Evolutionary conservation across 2,113 vertebrate species (phyloP).

Genomic region (Centropus bengalensis): DNA sequence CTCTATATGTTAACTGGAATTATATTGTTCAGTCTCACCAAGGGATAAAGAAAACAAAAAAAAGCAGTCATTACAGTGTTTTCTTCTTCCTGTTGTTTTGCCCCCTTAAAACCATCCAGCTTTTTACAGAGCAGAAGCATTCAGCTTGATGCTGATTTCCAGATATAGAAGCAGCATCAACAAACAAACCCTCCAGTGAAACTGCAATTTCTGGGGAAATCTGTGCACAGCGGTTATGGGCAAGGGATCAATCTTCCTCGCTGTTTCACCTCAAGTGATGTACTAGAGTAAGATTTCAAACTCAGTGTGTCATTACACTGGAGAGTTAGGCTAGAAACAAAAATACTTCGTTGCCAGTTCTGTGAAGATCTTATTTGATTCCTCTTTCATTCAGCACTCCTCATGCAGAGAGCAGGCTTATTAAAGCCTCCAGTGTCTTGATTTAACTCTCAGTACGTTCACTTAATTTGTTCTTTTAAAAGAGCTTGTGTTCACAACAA

Average conservation of each 20-base stretch:
- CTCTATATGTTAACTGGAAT: neutral
- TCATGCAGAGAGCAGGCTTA: neutral
- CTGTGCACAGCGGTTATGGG: neutral
- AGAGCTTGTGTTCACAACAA: constrained; percentile 38
- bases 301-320: neutral
- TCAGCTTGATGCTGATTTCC: constrained; percentile 38
- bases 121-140: neutral
- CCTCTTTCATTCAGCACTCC: neutral
- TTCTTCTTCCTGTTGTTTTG: neutral
- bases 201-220: constrained; percentile 2
- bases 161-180: neutral
- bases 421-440: constrained; percentile 24
- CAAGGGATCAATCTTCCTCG: neutral
- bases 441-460: constrained; percentile 26
- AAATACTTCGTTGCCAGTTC: neutral
- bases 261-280: constrained; percentile 13
- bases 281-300: constrained; percentile 2
- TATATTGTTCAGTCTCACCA: neutral
- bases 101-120: neutral
- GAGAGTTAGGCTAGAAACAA: neutral
- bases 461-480: constrained; percentile 39
- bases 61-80: neutral
- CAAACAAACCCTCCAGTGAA: constrained; percentile 42
- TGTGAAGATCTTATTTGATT: neutral
- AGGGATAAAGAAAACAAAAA: neutral